Evolutionary conservation across 1,140 invertebrate genomes (phyloP).

Genomic region (Procambarus virginalis): DNA sequence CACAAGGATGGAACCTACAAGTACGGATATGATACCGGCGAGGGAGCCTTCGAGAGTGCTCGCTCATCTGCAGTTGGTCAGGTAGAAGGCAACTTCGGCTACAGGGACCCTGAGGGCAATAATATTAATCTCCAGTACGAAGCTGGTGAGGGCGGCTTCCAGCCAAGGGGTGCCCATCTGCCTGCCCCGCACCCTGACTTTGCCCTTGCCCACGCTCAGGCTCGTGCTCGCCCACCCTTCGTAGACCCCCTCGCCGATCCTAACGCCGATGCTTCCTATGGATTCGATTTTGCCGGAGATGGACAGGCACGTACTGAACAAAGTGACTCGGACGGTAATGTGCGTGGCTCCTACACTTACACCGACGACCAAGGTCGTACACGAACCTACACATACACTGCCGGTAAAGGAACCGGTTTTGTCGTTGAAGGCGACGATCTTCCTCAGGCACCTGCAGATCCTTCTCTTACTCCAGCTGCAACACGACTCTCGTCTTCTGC

Average conservation of each 20-base stretch:
- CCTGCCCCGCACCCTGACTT: constrained; percentile 58
- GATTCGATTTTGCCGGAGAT: constrained; percentile 70
- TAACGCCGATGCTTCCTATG: constrained; percentile 69
- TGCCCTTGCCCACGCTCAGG: constrained; percentile 46
- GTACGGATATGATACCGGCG: constrained; percentile 67
- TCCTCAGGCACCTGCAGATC: constrained; percentile 36
- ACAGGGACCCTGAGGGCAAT: constrained; percentile 59
- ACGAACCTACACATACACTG: constrained; percentile 65
- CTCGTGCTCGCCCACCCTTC: constrained; percentile 53
- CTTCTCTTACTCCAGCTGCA: constrained; percentile 35
- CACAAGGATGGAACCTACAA: constrained; percentile 62
- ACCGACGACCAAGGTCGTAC: constrained; percentile 70
- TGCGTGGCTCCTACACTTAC: constrained; percentile 73
- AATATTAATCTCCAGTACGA: constrained; percentile 41
- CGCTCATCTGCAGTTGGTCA: constrained; percentile 20
- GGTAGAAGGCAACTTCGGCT: constrained; percentile 49
- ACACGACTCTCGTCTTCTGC: constrained; percentile 19
- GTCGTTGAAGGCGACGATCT: constrained; percentile 64
- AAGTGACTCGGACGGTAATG: constrained; percentile 71
- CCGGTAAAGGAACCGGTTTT: constrained; percentile 67
- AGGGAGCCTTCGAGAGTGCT: constrained; percentile 60
- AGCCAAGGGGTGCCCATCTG: constrained; percentile 42
- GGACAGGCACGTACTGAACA: constrained; percentile 70
- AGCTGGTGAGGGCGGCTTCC: constrained; percentile 62
- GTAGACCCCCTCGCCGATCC: constrained; percentile 56